phyloP scores from a whole-genome alignment of 92 coral and sea anemone species.

The Porites cylindrica region DNA sequence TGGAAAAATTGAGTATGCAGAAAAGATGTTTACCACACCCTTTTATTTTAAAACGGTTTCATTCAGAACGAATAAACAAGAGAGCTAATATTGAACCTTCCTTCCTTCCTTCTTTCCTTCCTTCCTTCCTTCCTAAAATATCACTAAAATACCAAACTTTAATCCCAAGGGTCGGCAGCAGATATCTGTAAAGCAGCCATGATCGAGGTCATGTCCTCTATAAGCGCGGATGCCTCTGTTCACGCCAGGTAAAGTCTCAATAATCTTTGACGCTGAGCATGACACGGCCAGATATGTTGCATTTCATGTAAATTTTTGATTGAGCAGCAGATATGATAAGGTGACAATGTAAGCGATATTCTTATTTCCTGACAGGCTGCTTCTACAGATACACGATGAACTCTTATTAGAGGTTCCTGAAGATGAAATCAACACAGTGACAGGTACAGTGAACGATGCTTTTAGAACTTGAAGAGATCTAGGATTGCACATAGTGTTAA shows the following conservation, averaged over 20 bases:
- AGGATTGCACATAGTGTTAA: too few relatives aligned
- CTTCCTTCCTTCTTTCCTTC: too few relatives aligned
- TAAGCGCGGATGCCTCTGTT: slow-evolving; percentile 49
- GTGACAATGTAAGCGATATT: not conserved
- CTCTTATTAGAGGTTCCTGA: slow-evolving; percentile 89
- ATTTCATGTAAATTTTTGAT: not conserved
- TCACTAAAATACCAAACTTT: not conserved
- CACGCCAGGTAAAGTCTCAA: slow-evolving; percentile 72
- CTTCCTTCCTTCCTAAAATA: too few relatives aligned
- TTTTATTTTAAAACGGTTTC: too few relatives aligned
- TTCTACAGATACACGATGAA: slow-evolving; percentile 96
- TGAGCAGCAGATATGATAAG: not conserved
- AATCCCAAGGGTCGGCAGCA: slow-evolving; percentile 88
- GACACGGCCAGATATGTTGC: too few relatives aligned
- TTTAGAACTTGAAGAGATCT: too few relatives aligned
- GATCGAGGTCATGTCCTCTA: slow-evolving; percentile 78
- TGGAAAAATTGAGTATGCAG: too few relatives aligned
- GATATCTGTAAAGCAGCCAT: slow-evolving; percentile 91
- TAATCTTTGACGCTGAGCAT: too few relatives aligned
- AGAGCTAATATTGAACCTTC: too few relatives aligned
- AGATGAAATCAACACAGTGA: slow-evolving; percentile 63
- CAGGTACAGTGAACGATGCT: slow-evolving; percentile 51
- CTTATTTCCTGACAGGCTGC: slow-evolving; percentile 55
- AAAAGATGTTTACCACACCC: too few relatives aligned
- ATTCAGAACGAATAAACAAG: too few relatives aligned